Base-by-base conservation (phyloP, 1,140 invertebrate species). In the Fopius arisanus region DNA sequence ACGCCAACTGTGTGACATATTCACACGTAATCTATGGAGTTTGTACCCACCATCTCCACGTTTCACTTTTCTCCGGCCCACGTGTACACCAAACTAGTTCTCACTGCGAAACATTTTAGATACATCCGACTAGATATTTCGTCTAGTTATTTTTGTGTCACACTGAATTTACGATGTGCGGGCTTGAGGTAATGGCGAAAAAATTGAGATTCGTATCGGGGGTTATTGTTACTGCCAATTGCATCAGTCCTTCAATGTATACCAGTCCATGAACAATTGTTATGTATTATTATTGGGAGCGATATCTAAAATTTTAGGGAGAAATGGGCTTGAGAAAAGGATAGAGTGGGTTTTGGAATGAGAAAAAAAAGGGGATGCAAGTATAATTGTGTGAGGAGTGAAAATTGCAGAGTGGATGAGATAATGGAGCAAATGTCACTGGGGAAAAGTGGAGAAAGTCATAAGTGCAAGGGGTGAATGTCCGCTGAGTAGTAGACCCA, bases 401-500 rank as follows among this genome's bases (percentile, higher is more conserved):
- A 65, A 16, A 65, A n/a, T n/a, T n/a, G n/a, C n/a, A n/a, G n/a
- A n/a, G n/a, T n/a, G n/a, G n/a, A n/a, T n/a, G n/a, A n/a, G n/a
- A n/a, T n/a, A n/a, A n/a, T n/a, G n/a, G n/a, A n/a, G n/a, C n/a
- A 62, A 62, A 19, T 48, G 23, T 26, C 54, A 26, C 54, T 28
- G 7, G 54, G 23, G n/a, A 65, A 65, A 65, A 65, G 5, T 65
- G 4, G 62, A 33, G 62, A 65, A 65, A 65, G 62, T 65, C 62
- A 65, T 65, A 65, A 59, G 62, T 31, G 29, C 9, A 31, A 3
- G 29, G 16, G 62, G 14, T 26, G 62, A 23, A 67, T 67, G 48
- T 28, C 68, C 41, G 16, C 16, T 67, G 12, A 12, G 21, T 21
- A 28, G 59, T 21, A 59, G 66, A 73, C 72, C 72, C 67, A 73